A percentile compares a stretch with the other conserved stretches of the same genome.
These are phyloP conservation scores for Apis dorsata DNA, from an alignment of 1,140 invertebrate species.

Conservation along the genomic window DNA sequence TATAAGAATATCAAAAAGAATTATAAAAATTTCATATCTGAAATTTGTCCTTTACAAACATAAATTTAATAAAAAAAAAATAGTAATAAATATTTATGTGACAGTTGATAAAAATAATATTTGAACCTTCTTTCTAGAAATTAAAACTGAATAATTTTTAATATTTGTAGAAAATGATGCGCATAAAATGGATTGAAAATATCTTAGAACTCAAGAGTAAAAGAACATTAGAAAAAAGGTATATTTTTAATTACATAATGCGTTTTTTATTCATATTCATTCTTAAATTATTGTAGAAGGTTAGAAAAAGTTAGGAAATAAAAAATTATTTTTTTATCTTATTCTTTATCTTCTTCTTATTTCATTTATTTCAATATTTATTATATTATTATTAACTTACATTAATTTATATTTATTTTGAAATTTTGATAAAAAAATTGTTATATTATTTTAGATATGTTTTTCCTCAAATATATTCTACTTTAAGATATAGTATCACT, in stretches of 20 bases:
- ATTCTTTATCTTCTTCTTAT: neutral
- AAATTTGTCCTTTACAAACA: neutral
- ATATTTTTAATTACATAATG: neutral
- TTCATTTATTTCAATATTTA: neutral
- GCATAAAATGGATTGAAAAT: neutral
- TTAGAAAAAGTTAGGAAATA: neutral
- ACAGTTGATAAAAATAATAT: neutral
- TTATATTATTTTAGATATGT: slow-evolving; percentile 6
- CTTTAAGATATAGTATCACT: no score
- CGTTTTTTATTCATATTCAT: neutral
- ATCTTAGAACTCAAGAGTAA: neutral
- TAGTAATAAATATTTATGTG: neutral
- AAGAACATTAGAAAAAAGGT: slow-evolving; percentile 3
- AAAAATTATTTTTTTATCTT: no score
- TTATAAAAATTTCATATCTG: neutral
- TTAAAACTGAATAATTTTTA: no score
- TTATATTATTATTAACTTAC: neutral
- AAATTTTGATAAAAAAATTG: neutral
- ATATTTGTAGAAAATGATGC: neutral
- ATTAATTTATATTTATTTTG: neutral
- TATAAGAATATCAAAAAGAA: slow-evolving; percentile 3
- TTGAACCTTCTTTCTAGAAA: neutral
- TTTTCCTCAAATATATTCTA: neutral
- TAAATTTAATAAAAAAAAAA: neutral
- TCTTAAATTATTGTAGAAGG: neutral